Base-by-base conservation (phyloP, 2,888 invertebrate genomes). In the Nomada flava region DNA sequence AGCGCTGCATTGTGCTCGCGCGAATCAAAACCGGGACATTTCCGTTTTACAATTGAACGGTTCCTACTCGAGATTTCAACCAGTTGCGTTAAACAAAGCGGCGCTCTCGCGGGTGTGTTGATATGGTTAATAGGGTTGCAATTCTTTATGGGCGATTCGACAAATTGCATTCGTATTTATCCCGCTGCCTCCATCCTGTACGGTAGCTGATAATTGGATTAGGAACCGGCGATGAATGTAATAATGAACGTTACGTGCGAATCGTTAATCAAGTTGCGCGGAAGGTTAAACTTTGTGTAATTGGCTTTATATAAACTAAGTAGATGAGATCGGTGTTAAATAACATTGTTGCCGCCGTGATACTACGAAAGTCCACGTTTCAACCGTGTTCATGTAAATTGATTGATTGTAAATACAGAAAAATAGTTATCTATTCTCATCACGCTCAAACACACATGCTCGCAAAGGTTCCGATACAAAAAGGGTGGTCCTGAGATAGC, bases 1-100 rank as follows among this genome's bases (percentile, higher is more conserved):
- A 83, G 59, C 63, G 50, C 2, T 0, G 62, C 52, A 83, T 83
- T 83, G 83, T 83, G 47, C 50, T 29, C 23, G 1, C 23, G 57
- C 36, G 59, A 23, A 64, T 18, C 50, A 15, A 3, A 9, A 23
- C 44, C 15, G 64, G 65, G n/a, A 53, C 59, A 72, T 69, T 72
- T 71, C 69, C 47, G 52, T 47, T 75, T 29, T 44, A 26, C 62
- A 50, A 67, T 75, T 29, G 70, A 57, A 60, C 18, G 9, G 53
- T 67, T 60, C 18, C 53, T 15, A 55, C 63, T 47, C 52, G 36
- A 52, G 55, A 62, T 52, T 50, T 50, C 29, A 57, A 55, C 53
- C 60, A 42, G 50, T 67, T 52, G 50, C 62, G 67, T 59, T 36
- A 57, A 67, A 44, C 55, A 50, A 50, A 57, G 47, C 64, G 42